Percentiles rank a stretch among this genome's conserved stretches.
These are phyloP conservation scores for Lampris megalopsis DNA, from an alignment of 2,113 vertebrate species.

Conservation along the genomic window DNA sequence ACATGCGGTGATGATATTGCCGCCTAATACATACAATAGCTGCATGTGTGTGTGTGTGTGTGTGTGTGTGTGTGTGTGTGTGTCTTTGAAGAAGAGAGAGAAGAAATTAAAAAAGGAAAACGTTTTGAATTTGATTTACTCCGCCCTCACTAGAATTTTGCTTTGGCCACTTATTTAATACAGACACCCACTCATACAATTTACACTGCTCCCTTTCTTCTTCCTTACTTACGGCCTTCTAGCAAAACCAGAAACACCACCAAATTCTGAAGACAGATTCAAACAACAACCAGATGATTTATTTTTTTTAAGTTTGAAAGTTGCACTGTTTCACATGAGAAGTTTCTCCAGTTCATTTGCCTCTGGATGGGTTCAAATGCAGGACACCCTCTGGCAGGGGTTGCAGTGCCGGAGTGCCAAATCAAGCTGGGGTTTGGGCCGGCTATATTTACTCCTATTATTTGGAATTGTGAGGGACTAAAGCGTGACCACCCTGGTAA, in stretches of 20 bases:
- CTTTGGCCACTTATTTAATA: too few relatives aligned
- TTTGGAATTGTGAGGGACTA: slow-evolving; percentile 33
- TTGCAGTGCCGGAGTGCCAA: slow-evolving; percentile 23
- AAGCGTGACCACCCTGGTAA: slow-evolving; percentile 32
- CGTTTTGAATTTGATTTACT: too few relatives aligned
- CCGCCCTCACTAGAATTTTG: too few relatives aligned
- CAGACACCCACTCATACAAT: not conserved
- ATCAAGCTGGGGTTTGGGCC: slow-evolving; percentile 27
- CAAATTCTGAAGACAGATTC: slow-evolving; percentile 9
- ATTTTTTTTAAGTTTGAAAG: slow-evolving; percentile 11
- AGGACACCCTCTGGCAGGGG: slow-evolving; percentile 25
- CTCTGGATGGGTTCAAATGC: slow-evolving; percentile 19
- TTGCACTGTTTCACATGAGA: slow-evolving; percentile 2
- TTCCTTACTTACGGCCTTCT: not conserved
- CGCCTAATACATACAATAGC: too few relatives aligned
- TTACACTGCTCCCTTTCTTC: not conserved
- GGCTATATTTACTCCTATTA: slow-evolving; percentile 39
- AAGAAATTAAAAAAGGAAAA: too few relatives aligned
- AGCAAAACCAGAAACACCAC: slow-evolving; percentile 30
- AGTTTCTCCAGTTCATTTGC: slow-evolving; percentile 39
- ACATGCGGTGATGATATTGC: not conserved
- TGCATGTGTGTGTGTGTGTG: not conserved
- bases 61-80: not conserved
- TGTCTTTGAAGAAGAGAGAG: not conserved
- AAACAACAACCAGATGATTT: slow-evolving; percentile 22